Base-by-base conservation (phyloP, 2,113 vertebrate genomes). In the Cheilinus undulatus region DNA sequence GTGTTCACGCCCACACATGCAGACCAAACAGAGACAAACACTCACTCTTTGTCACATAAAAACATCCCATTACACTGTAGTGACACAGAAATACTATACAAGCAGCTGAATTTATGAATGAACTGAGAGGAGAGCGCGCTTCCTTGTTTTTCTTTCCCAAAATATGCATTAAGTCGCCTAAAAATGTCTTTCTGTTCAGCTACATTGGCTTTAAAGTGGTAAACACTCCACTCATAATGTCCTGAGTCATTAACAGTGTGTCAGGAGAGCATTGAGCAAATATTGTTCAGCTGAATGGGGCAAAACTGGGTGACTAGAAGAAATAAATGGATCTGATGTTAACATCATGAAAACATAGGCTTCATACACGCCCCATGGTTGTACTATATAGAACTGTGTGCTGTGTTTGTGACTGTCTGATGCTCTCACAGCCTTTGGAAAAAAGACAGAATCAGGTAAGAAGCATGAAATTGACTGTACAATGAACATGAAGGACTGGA, bases 81-180 rank as follows among this genome's bases (percentile, higher is more conserved):
- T 36, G 19, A 42, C 12, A 49, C n/a, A 34, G 51, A 78, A 69
- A 72, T 48, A n/a, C 14, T 51, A 7, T 17, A 50, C 53, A 67
- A 32, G 32, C n/a, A 53, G 24, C n/a, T 56, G 48, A 36, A 77
- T 84, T 88, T 76, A 81, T 86, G 85, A 90, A 90, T 90, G 86
- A 84, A 85, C 17, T 3, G 38, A 50, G 2, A 50, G 32, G 3
- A 45, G 23, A 24, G 14, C 50, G 30, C 24, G 27, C 20, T 30
- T 60, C 5, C 5, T 28, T 19, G 40, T 42, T 17, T 36, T 3
- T 42, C 62, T 49, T 42, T 24, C 49, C 24, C 6, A n/a, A 40
- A 36, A 38, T 32, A 11, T 48, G 27, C 5, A 15, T 27, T 23
- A 28, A 2, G 2, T 40, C 15, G 6, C n/a, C 50, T 30, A 19